Evolutionary conservation across 2,113 vertebrate genomes (phyloP).

Genomic region (Podocnemis expansa): DNA sequence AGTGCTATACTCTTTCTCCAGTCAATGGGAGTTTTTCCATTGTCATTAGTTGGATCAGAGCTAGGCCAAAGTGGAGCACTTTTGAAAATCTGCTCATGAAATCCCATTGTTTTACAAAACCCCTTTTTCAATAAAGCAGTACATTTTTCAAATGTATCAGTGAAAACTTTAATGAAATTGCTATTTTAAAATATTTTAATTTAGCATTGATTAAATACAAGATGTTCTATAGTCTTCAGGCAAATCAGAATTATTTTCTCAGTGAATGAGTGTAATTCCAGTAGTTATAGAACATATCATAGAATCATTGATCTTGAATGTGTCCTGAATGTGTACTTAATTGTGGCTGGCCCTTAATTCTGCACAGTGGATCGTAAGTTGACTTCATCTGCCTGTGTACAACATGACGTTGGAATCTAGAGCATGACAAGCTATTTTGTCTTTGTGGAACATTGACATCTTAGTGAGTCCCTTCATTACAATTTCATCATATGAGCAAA

Average conservation of each 20-base stretch:
- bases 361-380: constrained; percentile 17
- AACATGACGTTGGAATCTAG: constrained; percentile 15
- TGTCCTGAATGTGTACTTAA: constrained; percentile 32
- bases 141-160: not conserved
- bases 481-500: constrained; percentile 17
- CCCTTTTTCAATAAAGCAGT: not conserved
- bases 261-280: constrained; percentile 5
- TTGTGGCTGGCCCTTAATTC: constrained; percentile 14
- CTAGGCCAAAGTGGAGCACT: not conserved
- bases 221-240: not conserved
- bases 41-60: accelerated
- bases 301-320: not conserved
- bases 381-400: constrained; percentile 17
- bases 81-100: not conserved
- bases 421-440: not conserved
- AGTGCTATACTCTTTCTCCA: not conserved
- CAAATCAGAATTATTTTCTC: not conserved
- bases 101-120: not conserved
- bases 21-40: not conserved
- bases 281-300: not conserved
- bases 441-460: constrained; percentile 3
- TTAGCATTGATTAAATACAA: not conserved
- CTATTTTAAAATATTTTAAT: not conserved
- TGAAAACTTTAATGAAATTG: not conserved
- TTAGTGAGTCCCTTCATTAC: not conserved